Base-by-base conservation (phyloP, 1,140 invertebrate species). In the Euura lappo region DNA sequence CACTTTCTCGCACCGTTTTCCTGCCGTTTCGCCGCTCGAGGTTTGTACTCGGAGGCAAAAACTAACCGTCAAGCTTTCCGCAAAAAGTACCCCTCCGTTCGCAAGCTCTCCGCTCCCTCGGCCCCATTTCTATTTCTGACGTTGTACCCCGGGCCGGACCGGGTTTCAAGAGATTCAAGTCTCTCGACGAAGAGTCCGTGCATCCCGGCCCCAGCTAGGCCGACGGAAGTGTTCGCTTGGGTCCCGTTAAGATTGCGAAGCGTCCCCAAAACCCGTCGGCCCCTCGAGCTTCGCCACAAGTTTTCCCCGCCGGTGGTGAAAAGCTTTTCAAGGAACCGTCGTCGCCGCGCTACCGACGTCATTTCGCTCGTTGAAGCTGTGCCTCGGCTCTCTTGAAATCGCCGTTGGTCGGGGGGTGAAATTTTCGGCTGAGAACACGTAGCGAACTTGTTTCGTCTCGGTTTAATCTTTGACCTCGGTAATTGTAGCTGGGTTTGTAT, bases 1-100 rank as follows among this genome's bases (percentile, higher is more conserved):
- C 51, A 60, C 51, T 60, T 60, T 60, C 51, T n/a, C 51, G 51
- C 51, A 60, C 51, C 51, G 51, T 60, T 60, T 60, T 60, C 51
- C 10, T 60, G 8, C 51, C 51, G 51, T 60, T 60, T 60, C 28
- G 2, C 10, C 3, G 51, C 8, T n/a, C 13, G 8, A 2, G 13
- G 8, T 8, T 60, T 60, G 51, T 60, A 60, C 8, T 60, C 5
- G 51, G 1, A 60, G 51, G 51, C 51, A 60, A 60, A 60, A 60
- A 60, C 51, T 6, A 4, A 60, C 51, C 6, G 51, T n/a, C 8
- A 8, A n/a, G 51, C 51, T 60, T 60, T 60, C 51, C 51, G 51
- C 51, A 60, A 60, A 60, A 60, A 28, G 28, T 28, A 28, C 28
- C 28, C 28, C 28, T 28, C 28, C 28, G 28, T 28, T 28, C 28